Evolutionary conservation across 2,113 vertebrate species (phyloP).

Genomic region (Hydropotes inermis): DNA sequence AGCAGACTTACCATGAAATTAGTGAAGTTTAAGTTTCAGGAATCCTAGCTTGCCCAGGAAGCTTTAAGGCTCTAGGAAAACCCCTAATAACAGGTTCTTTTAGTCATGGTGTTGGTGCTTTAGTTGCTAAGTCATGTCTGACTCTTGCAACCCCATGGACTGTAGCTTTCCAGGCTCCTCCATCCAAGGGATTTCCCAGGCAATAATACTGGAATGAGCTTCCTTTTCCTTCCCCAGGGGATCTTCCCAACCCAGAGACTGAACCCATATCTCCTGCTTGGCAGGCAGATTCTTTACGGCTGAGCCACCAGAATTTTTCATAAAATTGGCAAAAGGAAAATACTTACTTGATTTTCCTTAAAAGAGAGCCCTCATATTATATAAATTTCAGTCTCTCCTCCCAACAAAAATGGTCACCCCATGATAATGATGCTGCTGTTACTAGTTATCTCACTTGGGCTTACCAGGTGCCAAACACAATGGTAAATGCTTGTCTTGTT

Average conservation of each 20-base stretch:
- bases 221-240: not conserved
- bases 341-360: not conserved
- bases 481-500: not conserved
- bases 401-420: too few relatives aligned
- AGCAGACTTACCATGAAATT: not conserved
- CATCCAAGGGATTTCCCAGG: not conserved
- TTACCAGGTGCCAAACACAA: not conserved
- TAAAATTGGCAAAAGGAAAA: not conserved
- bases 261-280: not conserved
- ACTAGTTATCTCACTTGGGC: not conserved
- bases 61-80: not conserved
- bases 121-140: not conserved
- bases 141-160: not conserved
- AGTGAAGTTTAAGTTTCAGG: not conserved
- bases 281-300: not conserved
- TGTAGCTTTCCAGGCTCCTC: not conserved
- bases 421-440: not conserved
- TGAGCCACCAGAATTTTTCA: not conserved
- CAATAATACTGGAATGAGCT: not conserved
- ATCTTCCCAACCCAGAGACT: not conserved
- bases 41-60: not conserved
- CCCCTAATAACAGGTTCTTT: not conserved
- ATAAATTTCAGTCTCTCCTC: not conserved
- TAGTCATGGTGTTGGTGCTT: not conserved
- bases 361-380: not conserved